A percentile compares a stretch with the other conserved stretches of the same genome.
phyloP scores from a whole-genome alignment of 2,797 vertebrate species.

The Kryptolebias ocellatus region DNA sequence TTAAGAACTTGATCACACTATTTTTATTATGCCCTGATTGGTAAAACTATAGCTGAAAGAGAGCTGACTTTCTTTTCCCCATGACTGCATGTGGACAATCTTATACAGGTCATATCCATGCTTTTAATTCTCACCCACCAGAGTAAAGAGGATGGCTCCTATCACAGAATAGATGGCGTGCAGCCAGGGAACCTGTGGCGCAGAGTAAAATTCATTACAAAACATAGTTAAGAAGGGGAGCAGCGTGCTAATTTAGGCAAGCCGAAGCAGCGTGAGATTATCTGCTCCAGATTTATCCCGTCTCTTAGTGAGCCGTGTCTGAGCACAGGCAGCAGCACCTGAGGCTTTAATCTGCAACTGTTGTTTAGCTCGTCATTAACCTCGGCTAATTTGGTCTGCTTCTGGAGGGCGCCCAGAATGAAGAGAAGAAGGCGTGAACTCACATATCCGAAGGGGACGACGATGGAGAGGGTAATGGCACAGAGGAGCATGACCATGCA shows the following conservation, averaged over 20 bases:
- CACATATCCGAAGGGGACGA: constrained; percentile 92
- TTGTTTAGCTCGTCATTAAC: constrained; percentile 31
- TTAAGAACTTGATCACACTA: too few relatives aligned
- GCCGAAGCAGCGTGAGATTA: constrained; percentile 39
- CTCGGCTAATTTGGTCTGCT: constrained; percentile 27
- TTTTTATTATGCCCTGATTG: too few relatives aligned
- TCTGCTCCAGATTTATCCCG: constrained; percentile 53
- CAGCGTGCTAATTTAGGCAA: constrained; percentile 47
- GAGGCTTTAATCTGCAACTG: constrained; percentile 27
- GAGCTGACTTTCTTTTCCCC: too few relatives aligned
- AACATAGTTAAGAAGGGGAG: constrained; percentile 37
- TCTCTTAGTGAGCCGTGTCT: constrained; percentile 12
- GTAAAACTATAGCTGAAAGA: too few relatives aligned
- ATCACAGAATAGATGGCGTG: constrained; percentile 87
- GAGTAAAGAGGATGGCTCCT: constrained; percentile 90
- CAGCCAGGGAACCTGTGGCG: constrained; percentile 90
- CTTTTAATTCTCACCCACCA: constrained; percentile 88
- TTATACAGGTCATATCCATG: neutral
- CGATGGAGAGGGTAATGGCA: constrained; percentile 85
- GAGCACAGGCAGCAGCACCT: constrained; percentile 14
- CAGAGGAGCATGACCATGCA: constrained; percentile 91
- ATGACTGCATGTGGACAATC: neutral
- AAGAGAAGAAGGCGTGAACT: constrained; percentile 63
- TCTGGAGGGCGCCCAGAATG: constrained; percentile 4
- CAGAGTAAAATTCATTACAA: constrained; percentile 43